Evolutionary conservation across 1,140 invertebrate species (phyloP), one percentile per base, ranked within the genome.

Genomic region (Acromyrmex heyeri): DNA sequence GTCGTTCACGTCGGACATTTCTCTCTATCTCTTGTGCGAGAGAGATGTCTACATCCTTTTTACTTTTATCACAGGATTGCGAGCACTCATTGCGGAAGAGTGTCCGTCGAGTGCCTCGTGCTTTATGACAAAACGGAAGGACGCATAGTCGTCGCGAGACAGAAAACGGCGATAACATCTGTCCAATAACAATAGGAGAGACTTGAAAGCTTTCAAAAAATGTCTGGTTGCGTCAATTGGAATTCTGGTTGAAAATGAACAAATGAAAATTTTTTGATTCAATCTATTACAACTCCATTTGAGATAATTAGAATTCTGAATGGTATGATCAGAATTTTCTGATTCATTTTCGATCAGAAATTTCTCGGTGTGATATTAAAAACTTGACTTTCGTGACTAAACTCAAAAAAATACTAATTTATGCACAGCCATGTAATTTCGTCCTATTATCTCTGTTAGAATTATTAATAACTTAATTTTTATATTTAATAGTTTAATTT

Each of bases 21-120:
- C 69, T 83, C 69, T 75, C n/a, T 14, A 16, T 3, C 44, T 75
- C 48, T 83, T 48, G 69, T 50, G 38, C 70, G 38, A 50, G 18
- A 75, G 57, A n/a, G 10, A 69, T 7, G 14, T 7, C 69, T 61
- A 38, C 48, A 16, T 30, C 70, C 8, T 21, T 76, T 83, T 61
- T 59, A 14, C n/a, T 86, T 83, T 83, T 67, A 61, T 75, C 55
- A 21, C 38, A 21, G 79, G 21, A 73, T 48, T 82, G 79, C 38
- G n/a, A 61, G 69, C 55, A 53, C 79, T 83, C 67, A 75, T 75
- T 57, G 53, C 57, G 69, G 14, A 75, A 83, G 38, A 44, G 69
- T 82, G 65, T 61, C 67, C 44, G 79, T 82, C 55, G 53, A 34
- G 65, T 73, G 6, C 12, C 38, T 61, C 55, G 38, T 50, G 12